phyloP scores from a whole-genome alignment of 92 coral and sea anemone species.

The Isaurus tuberculatus region DNA sequence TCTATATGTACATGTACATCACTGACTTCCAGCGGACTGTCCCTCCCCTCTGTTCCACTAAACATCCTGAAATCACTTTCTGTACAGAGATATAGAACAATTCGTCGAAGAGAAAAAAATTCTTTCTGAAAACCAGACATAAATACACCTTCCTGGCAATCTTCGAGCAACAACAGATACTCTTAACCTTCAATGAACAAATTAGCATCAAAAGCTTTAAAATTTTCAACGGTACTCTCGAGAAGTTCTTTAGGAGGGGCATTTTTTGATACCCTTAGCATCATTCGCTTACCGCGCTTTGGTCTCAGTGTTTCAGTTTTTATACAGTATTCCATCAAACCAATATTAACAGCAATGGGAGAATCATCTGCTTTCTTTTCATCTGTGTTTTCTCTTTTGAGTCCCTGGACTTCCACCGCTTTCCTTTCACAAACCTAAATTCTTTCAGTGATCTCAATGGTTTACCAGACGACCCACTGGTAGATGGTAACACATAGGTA shows the following conservation, averaged over 20 bases:
- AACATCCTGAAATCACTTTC: conserved; percentile 22
- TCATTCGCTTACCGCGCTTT: conserved; percentile 49
- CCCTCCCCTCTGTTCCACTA: conserved; percentile 27
- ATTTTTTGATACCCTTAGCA: conserved; percentile 13
- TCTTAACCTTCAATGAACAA: conserved; percentile 46
- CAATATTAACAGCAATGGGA: conserved; percentile 37
- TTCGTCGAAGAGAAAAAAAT: conserved; percentile 37
- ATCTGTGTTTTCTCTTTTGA: conserved; percentile 8
- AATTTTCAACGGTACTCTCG: conserved; percentile 49
- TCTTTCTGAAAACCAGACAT: conserved; percentile 51
- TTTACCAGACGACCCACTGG: conserved; percentile 18
- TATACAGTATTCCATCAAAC: conserved; percentile 49
- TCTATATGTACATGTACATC: conserved; percentile 7
- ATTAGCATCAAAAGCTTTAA: conserved; percentile 50
- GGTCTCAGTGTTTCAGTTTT: conserved; percentile 41
- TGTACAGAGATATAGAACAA: conserved; percentile 27
- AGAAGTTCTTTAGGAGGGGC: conserved; percentile 30
- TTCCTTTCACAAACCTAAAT: conserved; percentile 13
- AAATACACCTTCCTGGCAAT: conserved; percentile 56
- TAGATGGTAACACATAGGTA: conserved; percentile 29
- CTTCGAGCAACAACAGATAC: conserved; percentile 44
- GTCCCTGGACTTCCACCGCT: conserved; percentile 18
- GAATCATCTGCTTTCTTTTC: conserved; percentile 28
- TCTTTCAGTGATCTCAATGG: conserved; percentile 16
- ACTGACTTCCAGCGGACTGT: conserved; percentile 14